These are phyloP conservation scores for Gandaritis pyraliata DNA, from an alignment of 2,888 invertebrate species.

Conservation along the genomic window DNA sequence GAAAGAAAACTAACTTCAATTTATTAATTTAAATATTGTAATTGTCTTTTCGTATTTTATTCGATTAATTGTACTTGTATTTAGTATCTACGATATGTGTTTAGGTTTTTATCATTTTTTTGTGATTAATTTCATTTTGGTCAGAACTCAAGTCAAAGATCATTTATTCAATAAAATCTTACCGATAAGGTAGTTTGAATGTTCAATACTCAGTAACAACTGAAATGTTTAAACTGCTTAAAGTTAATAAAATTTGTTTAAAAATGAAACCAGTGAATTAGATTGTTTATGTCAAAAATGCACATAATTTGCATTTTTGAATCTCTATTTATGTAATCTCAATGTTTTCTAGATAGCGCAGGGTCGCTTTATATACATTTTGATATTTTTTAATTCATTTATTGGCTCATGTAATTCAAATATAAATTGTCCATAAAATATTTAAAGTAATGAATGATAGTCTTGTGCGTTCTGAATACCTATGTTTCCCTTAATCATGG, in stretches of 20 bases:
- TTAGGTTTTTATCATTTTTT: neutral
- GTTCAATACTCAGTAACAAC: too few species aligned
- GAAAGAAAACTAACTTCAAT: neutral
- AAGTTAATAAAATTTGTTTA: neutral
- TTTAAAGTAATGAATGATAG: neutral
- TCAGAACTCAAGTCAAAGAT: too few species aligned
- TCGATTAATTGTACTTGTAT: neutral
- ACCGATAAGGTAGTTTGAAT: too few species aligned
- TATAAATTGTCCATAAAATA: too few species aligned
- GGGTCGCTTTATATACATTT: conserved; percentile 15
- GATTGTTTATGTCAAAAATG: conserved; percentile 13
- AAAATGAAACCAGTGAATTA: conserved; percentile 7
- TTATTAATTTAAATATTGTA: neutral
- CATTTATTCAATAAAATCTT: too few species aligned
- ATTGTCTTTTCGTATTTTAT: neutral
- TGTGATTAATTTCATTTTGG: neutral
- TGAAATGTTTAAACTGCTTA: neutral
- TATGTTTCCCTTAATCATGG: conserved; percentile 16
- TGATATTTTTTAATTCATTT: conserved; percentile 2
- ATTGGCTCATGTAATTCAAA: conserved; percentile 3
- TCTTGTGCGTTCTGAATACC: conserved; percentile 13
- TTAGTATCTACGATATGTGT: neutral
- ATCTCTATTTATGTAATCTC: conserved; percentile 9
- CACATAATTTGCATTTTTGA: conserved; percentile 3
- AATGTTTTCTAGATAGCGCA: conserved; percentile 10